Conservation (phyloP, 1,140 invertebrate genomes). For the Diabrotica undecimpunctata region DNA sequence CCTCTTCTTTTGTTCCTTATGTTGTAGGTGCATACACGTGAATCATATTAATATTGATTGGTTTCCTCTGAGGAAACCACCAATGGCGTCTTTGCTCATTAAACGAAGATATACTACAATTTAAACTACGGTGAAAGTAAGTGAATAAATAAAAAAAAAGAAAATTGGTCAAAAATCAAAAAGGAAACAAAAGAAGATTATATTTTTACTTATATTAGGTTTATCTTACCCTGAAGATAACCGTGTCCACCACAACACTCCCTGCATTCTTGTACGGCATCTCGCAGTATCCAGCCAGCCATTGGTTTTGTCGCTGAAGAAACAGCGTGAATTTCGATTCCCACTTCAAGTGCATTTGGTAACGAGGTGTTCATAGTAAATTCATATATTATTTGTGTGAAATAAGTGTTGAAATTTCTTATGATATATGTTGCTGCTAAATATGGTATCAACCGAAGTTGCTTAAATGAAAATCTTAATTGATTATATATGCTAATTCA, state of each 20-base stretch:
- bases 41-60: no score
- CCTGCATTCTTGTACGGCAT: conserved; percentile 85
- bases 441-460: conserved; percentile 85
- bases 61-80: no score
- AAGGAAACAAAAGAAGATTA: no score
- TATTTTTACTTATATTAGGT: no score
- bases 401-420: conserved; percentile 63
- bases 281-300: conserved; percentile 78
- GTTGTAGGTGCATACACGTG: no score
- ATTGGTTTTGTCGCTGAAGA: conserved; percentile 86
- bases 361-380: conserved; percentile 28
- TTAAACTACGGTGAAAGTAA: no score
- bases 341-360: conserved; percentile 39
- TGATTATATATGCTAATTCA: no score
- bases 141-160: no score
- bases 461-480: neutral
- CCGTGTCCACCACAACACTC: conserved; percentile 87
- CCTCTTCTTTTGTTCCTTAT: no score
- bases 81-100: no score
- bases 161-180: no score
- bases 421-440: conserved; percentile 78
- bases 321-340: conserved; percentile 84
- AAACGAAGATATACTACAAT: no score
- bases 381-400: conserved; percentile 40
- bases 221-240: conserved; percentile 63